Evolutionary conservation across 2,797 vertebrate genomes (phyloP), one percentile per base, ranked within the genome.

Genomic region (Pteropus rufus): DNA sequence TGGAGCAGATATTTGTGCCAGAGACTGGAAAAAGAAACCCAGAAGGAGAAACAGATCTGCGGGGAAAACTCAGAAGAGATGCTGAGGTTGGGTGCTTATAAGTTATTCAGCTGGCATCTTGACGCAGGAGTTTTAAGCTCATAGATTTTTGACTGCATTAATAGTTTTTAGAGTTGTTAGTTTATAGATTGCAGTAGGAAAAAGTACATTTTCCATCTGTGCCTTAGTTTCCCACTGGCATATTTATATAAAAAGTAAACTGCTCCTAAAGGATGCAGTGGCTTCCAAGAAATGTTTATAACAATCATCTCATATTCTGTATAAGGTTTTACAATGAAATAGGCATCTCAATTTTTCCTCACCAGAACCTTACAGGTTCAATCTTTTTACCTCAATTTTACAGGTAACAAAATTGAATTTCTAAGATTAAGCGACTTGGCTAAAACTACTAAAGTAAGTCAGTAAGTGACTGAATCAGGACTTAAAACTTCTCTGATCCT

Each of bases 201-300:
- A 93, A 96, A 89, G 36, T 58, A 82, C 14, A 65, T 94, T 95
- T 92, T 92, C 77, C 83, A 83, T 95, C 92, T 95, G 79, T 94
- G 82, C 92, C 95, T 97, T 84, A 69, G 91, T 97, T 98, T 97
- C 85, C 89, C 85, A 89, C 26, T 24, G 36, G 82, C 58, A 2
- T 67, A 92, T 81, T 69, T 77, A 87, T 67, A 90, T 92, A 83
- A 91, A 77, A 81, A 49, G n/a, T 34, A 85, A 90, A 82, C 34
- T 77, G 18, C 46, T 92, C 46, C 79, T 82, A 88, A 29, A 21
- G 15, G 67, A 41, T 21, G 4, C 10, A 49, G 23, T 44, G 18
- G 6, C n/a, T 96, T 84, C 58, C 7, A 46, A 95, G 60, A 79
- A 94, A 82, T 67, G 31, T 75, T 76, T 52, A 34, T 72, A 73